Evolutionary conservation across 2,888 invertebrate genomes (phyloP).

Genomic region (Plemyria rubiginata): DNA sequence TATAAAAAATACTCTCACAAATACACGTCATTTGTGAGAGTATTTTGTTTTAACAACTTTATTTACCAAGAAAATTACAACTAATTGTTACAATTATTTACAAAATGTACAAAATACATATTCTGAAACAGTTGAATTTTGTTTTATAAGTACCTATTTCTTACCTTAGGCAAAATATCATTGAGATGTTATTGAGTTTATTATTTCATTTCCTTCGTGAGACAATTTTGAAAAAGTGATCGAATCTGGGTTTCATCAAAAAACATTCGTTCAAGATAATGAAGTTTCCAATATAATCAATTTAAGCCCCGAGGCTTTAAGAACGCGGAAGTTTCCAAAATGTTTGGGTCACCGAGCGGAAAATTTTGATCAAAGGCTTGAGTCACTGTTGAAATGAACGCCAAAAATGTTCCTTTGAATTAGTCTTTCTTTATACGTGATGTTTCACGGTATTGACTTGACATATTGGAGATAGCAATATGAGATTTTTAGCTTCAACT

Average conservation of each 20-base stretch:
- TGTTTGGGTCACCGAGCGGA: conserved; percentile 39
- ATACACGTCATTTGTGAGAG: too few relatives aligned
- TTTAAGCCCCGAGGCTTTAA: conserved; percentile 29
- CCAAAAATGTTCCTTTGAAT: conserved; percentile 35
- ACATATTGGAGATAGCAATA: conserved; percentile 1
- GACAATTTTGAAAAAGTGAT: conserved; percentile 13
- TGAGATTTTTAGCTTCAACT: not conserved
- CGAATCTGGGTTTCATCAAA: conserved; percentile 22
- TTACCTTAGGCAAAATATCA: not conserved
- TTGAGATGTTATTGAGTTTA: not conserved
- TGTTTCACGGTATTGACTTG: conserved; percentile 26
- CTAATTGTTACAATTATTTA: too few relatives aligned
- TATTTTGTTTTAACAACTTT: too few relatives aligned
- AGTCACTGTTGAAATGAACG: conserved; percentile 38
- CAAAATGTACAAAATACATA: too few relatives aligned
- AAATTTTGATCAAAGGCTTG: conserved; percentile 41
- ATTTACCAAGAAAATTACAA: too few relatives aligned
- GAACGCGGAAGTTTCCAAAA: conserved; percentile 35
- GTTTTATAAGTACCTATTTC: too few relatives aligned
- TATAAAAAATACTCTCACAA: too few relatives aligned
- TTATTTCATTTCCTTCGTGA: conserved; percentile 6
- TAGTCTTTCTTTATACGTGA: conserved; percentile 25
- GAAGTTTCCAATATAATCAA: conserved; percentile 39
- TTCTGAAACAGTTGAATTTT: too few relatives aligned
- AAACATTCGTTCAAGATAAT: conserved; percentile 33